phyloP scores from a whole-genome alignment of 2,797 vertebrate species.

The Ctenopoma kingsleyae region DNA sequence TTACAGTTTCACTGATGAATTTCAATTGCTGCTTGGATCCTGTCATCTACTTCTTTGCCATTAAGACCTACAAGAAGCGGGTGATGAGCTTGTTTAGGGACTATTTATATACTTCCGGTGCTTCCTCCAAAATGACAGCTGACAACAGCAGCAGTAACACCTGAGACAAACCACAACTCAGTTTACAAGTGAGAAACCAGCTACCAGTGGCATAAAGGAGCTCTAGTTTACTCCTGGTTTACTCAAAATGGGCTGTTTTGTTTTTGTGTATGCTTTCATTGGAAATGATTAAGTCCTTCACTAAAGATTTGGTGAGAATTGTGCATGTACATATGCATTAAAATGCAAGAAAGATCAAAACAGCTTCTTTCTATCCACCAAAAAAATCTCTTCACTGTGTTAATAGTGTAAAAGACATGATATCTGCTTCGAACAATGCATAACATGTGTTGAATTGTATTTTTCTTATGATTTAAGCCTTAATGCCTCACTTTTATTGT shows the following conservation, averaged over 20 bases:
- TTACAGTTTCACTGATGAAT: conserved; percentile 90
- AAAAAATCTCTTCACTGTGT: background rate
- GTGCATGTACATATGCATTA: conserved; percentile 2
- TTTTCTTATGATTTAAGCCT: background rate
- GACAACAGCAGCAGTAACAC: conserved; percentile 88
- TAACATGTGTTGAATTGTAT: background rate
- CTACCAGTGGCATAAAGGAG: conserved; percentile 1
- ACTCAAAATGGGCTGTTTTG: background rate
- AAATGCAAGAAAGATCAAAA: background rate
- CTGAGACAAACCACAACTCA: conserved; percentile 66
- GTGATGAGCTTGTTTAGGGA: conserved; percentile 86
- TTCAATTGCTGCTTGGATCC: conserved; percentile 90
- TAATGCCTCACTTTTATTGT: background rate
- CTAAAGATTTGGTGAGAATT: background rate
- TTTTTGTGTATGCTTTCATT: background rate
- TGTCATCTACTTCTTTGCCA: conserved; percentile 91
- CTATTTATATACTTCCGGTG: conserved; percentile 73
- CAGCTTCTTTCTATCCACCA: background rate
- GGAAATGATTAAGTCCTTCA: background rate
- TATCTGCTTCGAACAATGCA: background rate
- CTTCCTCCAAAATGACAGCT: conserved; percentile 79
- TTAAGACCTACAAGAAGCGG: conserved; percentile 87
- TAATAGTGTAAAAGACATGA: background rate
- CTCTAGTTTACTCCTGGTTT: conserved; percentile 19
- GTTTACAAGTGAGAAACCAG: background rate